Evolutionary conservation across 30 jellyfish, hydroid and myxozoan genomes (phyloP), one percentile per base, ranked within the genome.

Genomic region (Sanderia malayensis): DNA sequence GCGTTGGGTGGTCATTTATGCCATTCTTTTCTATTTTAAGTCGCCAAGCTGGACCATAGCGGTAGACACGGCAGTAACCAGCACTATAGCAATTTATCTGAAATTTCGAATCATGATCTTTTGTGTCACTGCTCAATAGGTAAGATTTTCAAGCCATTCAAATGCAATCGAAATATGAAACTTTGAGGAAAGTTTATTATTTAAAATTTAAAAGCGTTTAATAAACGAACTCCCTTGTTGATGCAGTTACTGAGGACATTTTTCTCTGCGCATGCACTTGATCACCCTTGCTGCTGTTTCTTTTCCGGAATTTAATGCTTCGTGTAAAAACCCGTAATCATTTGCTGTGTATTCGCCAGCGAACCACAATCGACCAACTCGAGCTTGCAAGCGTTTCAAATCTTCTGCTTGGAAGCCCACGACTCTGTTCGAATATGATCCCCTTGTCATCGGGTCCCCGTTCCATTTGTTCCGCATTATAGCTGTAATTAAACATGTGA

Each of bases 341-440:
- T 66, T 31, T 15, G 73, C 33, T 7, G 89, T 64, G 70, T 76
- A 76, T 28, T 85, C 96, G 0, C 96, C 96, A 13, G 96, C 84
- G 78, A 86, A 86, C 96, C 96, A 86, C 1, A 86, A 9, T 25
- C 92, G 69, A 6, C 82, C 84, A 4, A 86, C 94, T 19, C 89
- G 89, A 3, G 58, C 69, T 20, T 70, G 71, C 49, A 86, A 66
- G 24, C 71, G 64, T 33, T 47, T 34, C 0, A 22, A 28, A 52
- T 71, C 94, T 27, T 29, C 68, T 25, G 61, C 85, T 15, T 30
- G 26, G 34, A 76, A 63, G 18, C 94, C 96, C 37, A 73, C 70
- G 11, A 44, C 74, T 33, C 79, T 93, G 71, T 76, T 67, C 24
- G 93, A 68, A 46, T 76, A 78, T 8, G 96, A 60, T 20, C 96